These are phyloP conservation scores for Salvelinus alpinus DNA, from an alignment of 2,113 vertebrate genomes.

Conservation along the genomic window DNA sequence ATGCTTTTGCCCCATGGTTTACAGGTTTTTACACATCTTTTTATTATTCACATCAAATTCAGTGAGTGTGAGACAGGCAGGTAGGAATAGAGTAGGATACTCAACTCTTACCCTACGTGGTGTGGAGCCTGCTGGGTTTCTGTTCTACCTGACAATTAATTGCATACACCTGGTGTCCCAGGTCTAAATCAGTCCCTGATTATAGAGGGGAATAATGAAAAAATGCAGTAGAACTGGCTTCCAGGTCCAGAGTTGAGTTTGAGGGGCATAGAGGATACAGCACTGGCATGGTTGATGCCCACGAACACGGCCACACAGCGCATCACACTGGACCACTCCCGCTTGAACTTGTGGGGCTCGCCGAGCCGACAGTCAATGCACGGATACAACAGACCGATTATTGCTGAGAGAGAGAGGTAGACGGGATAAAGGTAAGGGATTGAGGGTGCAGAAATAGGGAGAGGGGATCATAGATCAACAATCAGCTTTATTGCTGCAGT, in stretches of 20 bases:
- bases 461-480: not conserved
- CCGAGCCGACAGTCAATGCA: conserved; percentile 92
- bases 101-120: too few species aligned
- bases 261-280: conserved; percentile 82
- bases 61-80: not conserved
- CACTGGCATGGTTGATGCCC: conserved; percentile 97
- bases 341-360: conserved; percentile 94
- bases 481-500: not conserved
- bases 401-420: conserved; percentile 68
- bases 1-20: too few species aligned
- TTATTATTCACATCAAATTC: too few species aligned
- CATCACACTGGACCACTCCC: conserved; percentile 98
- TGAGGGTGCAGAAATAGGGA: not conserved
- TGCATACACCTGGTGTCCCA: too few species aligned
- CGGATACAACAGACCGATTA: conserved; percentile 93
- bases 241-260: too few species aligned
- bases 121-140: too few species aligned
- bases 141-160: too few species aligned
- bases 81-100: not conserved
- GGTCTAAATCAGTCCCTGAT: too few species aligned
- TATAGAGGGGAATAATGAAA: too few species aligned
- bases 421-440: not conserved
- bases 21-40: too few species aligned
- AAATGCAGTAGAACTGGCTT: too few species aligned
- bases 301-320: conserved; percentile 96